Base-by-base conservation (phyloP, 30 jellyfish, hydroid and myxozoan genomes). In the Aurelia aurita region DNA sequence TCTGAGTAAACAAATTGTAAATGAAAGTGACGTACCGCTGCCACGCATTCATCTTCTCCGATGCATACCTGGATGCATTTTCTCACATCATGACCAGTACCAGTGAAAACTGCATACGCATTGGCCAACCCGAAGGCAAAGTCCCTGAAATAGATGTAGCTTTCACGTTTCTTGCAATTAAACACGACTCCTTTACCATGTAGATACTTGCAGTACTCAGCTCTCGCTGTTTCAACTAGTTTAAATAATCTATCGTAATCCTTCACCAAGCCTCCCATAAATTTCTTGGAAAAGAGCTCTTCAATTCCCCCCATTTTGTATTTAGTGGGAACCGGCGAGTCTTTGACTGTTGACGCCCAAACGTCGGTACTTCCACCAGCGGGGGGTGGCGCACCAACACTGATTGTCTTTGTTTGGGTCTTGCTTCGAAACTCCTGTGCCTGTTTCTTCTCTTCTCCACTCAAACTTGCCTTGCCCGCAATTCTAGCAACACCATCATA, bases 361-460 rank as follows among this genome's bases (percentile, higher is more conserved):
- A 4, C 54, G 60, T n/a, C 74, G 43, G 95, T 74, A 35, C 79
- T 67, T 13, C 95, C 95, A 59, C 45, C 53, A 3, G 88, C 80
- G 13, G 95, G 95, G 19, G 88, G 95, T 20, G 95, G 95, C 47
- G 95, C 95, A n/a, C 95, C 95, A 57, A 85, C 79, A 32, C 88
- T 59, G 14, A 85, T 85, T 29, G 95, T 85, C 15, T 72, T 35
- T 21, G 95, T 85, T 59, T 85, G 84, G 14, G 63, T 88, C 29
- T 44, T 58, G 13, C 44, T 34, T 74, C 79, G 83, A 54, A 85
- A 85, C 35, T 59, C 64, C 35, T 58, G 31, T 9, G 95, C 95
- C 15, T 70, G 51, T 63, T 39, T 54, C 46, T 74, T 44, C 67
- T 85, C 89, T 4, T 60, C 26, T 27, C n/a, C 28, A 43, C 79